phyloP scores from a whole-genome alignment of 2,888 invertebrate species.

The Sinopyrophorus schimmeli region DNA sequence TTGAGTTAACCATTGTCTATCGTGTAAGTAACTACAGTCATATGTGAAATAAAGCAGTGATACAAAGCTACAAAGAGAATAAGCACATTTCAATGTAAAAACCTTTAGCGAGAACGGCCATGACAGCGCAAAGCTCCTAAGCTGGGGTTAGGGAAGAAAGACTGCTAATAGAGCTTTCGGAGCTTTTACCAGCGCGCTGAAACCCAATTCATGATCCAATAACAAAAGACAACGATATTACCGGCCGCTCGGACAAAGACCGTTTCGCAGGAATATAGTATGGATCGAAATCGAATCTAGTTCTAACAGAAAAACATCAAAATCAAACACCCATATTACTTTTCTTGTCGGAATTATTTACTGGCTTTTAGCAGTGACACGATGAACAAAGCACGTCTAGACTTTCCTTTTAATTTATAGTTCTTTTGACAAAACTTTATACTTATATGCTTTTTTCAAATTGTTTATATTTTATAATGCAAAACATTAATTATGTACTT shows the following conservation, averaged over 20 bases:
- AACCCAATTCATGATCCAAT: slow-evolving; percentile 59
- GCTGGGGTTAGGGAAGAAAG: slow-evolving; percentile 56
- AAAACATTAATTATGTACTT: too few species aligned
- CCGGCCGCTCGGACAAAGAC: slow-evolving; percentile 57
- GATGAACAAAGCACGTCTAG: slow-evolving; percentile 12
- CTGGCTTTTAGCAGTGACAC: slow-evolving; percentile 13
- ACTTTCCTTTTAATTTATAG: too few species aligned
- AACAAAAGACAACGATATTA: slow-evolving; percentile 59
- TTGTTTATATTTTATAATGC: too few species aligned
- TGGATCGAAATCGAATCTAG: slow-evolving; percentile 48
- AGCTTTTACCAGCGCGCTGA: slow-evolving; percentile 56
- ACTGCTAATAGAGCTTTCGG: slow-evolving; percentile 58
- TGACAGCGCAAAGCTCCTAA: slow-evolving; percentile 56
- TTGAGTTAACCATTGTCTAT: slow-evolving; percentile 22
- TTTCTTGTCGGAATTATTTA: slow-evolving; percentile 16
- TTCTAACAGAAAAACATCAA: slow-evolving; percentile 25
- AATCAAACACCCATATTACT: slow-evolving; percentile 26
- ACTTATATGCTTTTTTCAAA: too few species aligned
- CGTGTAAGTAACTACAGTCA: slow-evolving; percentile 18
- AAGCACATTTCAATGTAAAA: slow-evolving; percentile 57
- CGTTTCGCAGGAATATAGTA: slow-evolving; percentile 42
- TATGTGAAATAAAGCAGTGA: slow-evolving; percentile 28
- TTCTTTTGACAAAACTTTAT: too few species aligned
- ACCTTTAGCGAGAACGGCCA: slow-evolving; percentile 52
- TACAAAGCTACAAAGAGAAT: slow-evolving; percentile 52